Evolutionary conservation across 2,888 invertebrate species (phyloP).

Genomic region (Sinotaia quadrata): DNA sequence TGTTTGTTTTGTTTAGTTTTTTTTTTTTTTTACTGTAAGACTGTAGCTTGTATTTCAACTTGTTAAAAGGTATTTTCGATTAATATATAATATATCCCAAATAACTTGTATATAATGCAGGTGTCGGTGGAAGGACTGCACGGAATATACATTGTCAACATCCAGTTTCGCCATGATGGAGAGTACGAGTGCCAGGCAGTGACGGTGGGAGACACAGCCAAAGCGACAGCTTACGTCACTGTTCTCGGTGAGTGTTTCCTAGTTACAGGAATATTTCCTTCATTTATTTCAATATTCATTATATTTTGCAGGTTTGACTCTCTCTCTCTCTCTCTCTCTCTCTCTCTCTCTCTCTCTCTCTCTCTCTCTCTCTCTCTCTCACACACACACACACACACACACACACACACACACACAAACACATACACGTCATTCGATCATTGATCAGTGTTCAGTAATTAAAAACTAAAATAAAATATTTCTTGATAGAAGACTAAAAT

Average conservation of each 20-base stretch:
- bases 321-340: neutral
- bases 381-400: neutral
- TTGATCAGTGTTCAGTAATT: too few relatives aligned
- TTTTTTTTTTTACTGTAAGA: too few relatives aligned
- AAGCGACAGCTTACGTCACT: slow-evolving; percentile 34
- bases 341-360: neutral
- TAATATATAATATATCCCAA: too few relatives aligned
- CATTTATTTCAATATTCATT: neutral
- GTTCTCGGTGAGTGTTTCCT: slow-evolving; percentile 42
- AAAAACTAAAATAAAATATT: too few relatives aligned
- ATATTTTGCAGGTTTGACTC: neutral
- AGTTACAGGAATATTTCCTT: neutral
- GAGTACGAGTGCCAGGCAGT: slow-evolving; percentile 89
- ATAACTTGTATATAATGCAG: too few relatives aligned
- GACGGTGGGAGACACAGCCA: slow-evolving; percentile 77
- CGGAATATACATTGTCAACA: slow-evolving; percentile 78
- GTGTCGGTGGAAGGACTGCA: slow-evolving; percentile 30
- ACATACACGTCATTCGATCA: neutral
- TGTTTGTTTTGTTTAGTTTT: too few relatives aligned
- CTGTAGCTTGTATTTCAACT: too few relatives aligned
- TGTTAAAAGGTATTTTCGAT: too few relatives aligned
- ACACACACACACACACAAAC: neutral
- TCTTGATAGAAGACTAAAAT: too few relatives aligned
- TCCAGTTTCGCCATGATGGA: slow-evolving; percentile 88
- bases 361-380: neutral